Evolutionary conservation across 2,797 vertebrate species (phyloP).

Genomic region (Sebastes vulpes): DNA sequence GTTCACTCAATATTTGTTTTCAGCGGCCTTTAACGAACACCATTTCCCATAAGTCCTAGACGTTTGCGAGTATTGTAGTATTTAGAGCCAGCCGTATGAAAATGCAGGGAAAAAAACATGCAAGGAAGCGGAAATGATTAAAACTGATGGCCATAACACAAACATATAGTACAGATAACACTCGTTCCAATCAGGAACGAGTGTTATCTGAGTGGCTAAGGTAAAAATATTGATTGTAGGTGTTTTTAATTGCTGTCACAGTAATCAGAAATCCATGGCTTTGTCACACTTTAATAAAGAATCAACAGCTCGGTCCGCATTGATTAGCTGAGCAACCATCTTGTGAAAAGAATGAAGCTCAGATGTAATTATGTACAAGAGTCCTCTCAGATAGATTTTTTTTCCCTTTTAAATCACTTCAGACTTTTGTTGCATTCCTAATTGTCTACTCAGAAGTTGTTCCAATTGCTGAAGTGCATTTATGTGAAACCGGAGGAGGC

Average conservation of each 20-base stretch:
- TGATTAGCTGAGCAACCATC: slow-evolving; percentile 47
- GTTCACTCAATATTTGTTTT: background rate
- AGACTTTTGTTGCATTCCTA: slow-evolving; percentile 63
- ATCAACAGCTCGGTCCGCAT: slow-evolving; percentile 26
- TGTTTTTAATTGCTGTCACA: slow-evolving; percentile 17
- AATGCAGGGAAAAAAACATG: background rate
- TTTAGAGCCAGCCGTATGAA: background rate
- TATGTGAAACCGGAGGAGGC: slow-evolving; percentile 33
- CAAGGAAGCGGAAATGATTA: background rate
- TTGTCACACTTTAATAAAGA: slow-evolving; percentile 45
- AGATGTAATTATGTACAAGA: slow-evolving; percentile 58
- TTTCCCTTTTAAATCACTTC: slow-evolving; percentile 50
- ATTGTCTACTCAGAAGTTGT: slow-evolving; percentile 72
- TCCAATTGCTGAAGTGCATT: slow-evolving; percentile 59
- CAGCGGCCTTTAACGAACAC: background rate
- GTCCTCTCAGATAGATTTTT: slow-evolving; percentile 43
- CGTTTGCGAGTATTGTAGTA: background rate
- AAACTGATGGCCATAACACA: background rate
- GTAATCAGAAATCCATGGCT: slow-evolving; percentile 50
- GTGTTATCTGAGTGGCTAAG: background rate
- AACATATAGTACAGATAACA: background rate
- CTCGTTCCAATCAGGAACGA: background rate
- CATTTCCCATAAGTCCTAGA: background rate
- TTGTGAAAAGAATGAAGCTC: slow-evolving; percentile 37
- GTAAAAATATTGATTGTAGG: background rate